Percentiles rank a stretch among this genome's conserved stretches.
Evolutionary conservation across 2,113 vertebrate genomes (phyloP).

Genomic region (Lycaon pictus): DNA sequence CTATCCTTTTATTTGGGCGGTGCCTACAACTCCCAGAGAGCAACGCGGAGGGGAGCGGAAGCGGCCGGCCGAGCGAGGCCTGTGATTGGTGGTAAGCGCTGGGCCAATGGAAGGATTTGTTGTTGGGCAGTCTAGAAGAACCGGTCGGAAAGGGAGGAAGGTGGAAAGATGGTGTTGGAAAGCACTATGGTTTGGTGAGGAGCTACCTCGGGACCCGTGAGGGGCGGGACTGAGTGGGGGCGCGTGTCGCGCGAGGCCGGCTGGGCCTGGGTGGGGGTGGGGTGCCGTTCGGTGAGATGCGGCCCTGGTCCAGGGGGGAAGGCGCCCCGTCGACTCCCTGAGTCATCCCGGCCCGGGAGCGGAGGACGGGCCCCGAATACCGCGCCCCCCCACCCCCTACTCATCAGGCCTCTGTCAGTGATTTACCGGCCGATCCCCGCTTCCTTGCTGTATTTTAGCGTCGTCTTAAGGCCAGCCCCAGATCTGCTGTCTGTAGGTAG

Average conservation of each 20-base stretch:
- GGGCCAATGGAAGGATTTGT: constrained; percentile 70
- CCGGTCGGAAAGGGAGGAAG: constrained; percentile 26
- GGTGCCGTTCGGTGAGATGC: rapidly evolving
- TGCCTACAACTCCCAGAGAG: constrained; percentile 80
- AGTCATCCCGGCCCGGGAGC: constrained; percentile 80
- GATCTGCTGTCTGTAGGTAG: background rate
- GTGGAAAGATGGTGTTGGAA: constrained; percentile 95
- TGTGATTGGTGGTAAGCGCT: constrained; percentile 44
- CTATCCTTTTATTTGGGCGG: background rate
- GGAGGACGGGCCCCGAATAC: background rate
- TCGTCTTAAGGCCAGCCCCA: background rate
- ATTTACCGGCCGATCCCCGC: background rate
- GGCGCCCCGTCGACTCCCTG: constrained; percentile 72
- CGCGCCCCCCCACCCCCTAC: background rate
- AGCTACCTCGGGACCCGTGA: background rate
- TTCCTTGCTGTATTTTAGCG: background rate
- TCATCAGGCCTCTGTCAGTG: background rate
- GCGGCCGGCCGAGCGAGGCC: rapidly evolving
- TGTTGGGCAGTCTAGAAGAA: background rate
- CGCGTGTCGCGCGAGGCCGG: background rate
- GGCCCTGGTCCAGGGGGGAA: background rate
- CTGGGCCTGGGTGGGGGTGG: rapidly evolving
- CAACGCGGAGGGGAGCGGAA: background rate
- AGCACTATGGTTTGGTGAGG: constrained; percentile 99
- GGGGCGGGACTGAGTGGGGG: background rate